Conservation (phyloP, 2,113 vertebrate species). For the Theristicus caerulescens region DNA sequence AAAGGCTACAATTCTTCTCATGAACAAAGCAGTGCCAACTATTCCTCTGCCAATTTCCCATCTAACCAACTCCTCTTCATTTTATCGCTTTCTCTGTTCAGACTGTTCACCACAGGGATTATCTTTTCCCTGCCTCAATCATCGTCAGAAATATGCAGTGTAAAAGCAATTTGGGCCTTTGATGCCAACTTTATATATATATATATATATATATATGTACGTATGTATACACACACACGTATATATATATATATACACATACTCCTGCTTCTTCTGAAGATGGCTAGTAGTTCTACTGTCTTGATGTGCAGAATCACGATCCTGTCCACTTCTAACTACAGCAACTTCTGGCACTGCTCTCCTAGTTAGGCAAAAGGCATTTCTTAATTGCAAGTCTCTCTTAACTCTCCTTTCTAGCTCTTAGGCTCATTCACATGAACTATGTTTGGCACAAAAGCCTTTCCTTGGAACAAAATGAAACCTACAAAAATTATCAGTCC, state of each 20-base stretch:
- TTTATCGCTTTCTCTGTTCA: background rate
- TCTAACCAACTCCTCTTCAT: background rate
- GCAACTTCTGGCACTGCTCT: background rate
- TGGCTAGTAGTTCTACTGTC: background rate
- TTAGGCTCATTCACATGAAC: background rate
- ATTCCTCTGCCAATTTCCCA: background rate
- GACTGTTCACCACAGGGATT: background rate
- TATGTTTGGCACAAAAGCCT: background rate
- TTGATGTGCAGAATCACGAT: background rate
- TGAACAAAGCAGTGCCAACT: background rate
- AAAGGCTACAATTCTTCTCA: background rate
- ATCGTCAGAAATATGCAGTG: background rate
- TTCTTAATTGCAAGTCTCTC: background rate
- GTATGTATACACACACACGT: background rate
- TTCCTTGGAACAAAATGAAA: background rate
- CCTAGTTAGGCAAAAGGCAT: background rate
- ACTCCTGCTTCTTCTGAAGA: background rate
- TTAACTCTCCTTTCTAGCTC: background rate
- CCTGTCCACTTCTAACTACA: background rate
- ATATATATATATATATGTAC: background rate
- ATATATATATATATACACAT: background rate
- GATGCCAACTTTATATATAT: background rate
- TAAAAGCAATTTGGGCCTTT: background rate
- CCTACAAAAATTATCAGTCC: background rate
- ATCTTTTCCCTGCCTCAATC: background rate